A percentile compares a stretch with the other conserved stretches of the same genome.
Evolutionary conservation across 2,888 invertebrate genomes (phyloP).

Genomic region (Pammene aurita): DNA sequence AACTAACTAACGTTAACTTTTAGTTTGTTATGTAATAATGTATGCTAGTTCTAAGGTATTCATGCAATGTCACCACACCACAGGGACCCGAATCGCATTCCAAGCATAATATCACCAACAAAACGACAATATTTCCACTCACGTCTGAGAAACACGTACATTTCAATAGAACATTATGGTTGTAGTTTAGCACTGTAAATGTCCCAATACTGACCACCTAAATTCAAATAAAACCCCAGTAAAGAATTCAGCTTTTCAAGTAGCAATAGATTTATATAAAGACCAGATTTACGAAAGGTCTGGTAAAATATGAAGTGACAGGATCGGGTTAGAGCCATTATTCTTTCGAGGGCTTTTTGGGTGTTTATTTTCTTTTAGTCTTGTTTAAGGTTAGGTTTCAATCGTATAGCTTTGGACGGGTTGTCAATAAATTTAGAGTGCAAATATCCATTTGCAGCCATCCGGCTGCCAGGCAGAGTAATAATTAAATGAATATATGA

Average conservation of each 20-base stretch:
- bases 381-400: constrained; percentile 3
- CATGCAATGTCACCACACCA: too few relatives aligned
- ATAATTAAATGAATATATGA: too few relatives aligned
- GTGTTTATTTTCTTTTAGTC: constrained; percentile 14
- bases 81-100: too few relatives aligned
- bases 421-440: background rate
- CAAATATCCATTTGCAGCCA: too few relatives aligned
- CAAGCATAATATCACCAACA: too few relatives aligned
- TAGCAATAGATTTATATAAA: constrained; percentile 36
- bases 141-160: too few relatives aligned
- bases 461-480: too few relatives aligned
- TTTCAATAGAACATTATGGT: background rate
- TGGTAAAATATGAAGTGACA: constrained; percentile 38
- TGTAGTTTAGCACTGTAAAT: background rate
- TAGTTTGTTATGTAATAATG: too few relatives aligned
- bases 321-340: constrained; percentile 32
- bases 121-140: too few relatives aligned
- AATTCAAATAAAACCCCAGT: constrained; percentile 8
- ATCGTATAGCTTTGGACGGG: background rate
- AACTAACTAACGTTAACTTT: too few relatives aligned
- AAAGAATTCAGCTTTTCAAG: constrained; percentile 25
- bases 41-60: too few relatives aligned
- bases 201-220: background rate
- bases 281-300: constrained; percentile 26
- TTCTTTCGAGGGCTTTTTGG: constrained; percentile 22